Conservation (phyloP, 2,888 invertebrate species). For the Drosophila barbarae region DNA sequence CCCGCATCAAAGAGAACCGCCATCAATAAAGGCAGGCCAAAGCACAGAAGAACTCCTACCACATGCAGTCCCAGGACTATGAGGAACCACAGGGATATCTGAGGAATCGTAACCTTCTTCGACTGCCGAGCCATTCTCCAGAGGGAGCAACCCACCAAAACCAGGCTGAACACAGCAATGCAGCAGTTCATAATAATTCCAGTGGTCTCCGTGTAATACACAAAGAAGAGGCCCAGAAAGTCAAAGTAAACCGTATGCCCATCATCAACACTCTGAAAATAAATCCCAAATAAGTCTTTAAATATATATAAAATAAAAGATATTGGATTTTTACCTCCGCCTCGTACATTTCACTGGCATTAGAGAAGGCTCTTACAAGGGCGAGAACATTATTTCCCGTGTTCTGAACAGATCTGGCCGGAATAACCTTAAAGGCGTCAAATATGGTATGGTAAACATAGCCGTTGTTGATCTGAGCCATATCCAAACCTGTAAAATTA, state of each 20-base stretch:
- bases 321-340: conserved; percentile 9
- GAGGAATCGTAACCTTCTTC: conserved; percentile 38
- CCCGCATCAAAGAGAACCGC: conserved; percentile 78
- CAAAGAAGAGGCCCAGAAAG: conserved; percentile 84
- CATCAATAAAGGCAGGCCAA: conserved; percentile 73
- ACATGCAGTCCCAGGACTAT: conserved; percentile 62
- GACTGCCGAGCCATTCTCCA: conserved; percentile 66
- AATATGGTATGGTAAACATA: conserved; percentile 88
- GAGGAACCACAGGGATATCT: conserved; percentile 59
- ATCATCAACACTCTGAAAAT: conserved; percentile 72
- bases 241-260: conserved; percentile 86
- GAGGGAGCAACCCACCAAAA: conserved; percentile 65
- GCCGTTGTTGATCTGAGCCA: conserved; percentile 87
- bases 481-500: conserved; percentile 82
- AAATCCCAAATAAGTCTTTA: no score
- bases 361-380: conserved; percentile 71
- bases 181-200: conserved; percentile 78
- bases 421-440: conserved; percentile 83
- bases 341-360: conserved; percentile 48
- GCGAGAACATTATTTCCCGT: conserved; percentile 86
- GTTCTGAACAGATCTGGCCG: conserved; percentile 85
- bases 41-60: conserved; percentile 70
- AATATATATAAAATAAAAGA: not conserved
- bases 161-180: conserved; percentile 76
- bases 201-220: conserved; percentile 82